phyloP scores from a whole-genome alignment of 2,797 vertebrate species.

The Serranus cabrilla region DNA sequence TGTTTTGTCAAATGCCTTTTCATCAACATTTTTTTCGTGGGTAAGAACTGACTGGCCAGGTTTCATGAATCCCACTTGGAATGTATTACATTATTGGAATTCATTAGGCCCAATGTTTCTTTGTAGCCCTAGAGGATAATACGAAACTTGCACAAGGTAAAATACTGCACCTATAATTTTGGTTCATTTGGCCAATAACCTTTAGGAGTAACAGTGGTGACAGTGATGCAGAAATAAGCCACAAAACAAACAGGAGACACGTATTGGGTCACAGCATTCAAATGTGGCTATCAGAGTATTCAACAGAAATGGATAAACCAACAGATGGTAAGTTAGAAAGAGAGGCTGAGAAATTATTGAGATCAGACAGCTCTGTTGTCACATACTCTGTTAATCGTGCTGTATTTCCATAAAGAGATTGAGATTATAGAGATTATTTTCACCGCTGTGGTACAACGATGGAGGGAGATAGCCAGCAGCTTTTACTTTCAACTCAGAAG shows the following conservation, averaged over 20 bases:
- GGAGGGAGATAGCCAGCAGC: background rate
- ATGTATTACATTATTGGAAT: no score
- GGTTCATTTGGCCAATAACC: no score
- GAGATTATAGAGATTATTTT: constrained; percentile 17
- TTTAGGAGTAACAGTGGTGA: background rate
- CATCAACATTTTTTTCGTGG: no score
- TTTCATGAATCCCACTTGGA: no score
- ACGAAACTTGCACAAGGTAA: no score
- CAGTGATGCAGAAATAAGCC: background rate
- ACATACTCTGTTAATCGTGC: constrained; percentile 27
- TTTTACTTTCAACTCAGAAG: constrained; percentile 20
- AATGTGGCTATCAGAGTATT: background rate
- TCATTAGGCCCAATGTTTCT: no score
- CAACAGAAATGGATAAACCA: background rate
- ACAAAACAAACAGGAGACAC: background rate
- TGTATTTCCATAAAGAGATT: background rate
- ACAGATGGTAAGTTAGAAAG: constrained; percentile 1
- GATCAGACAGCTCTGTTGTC: constrained; percentile 4
- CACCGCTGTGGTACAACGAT: background rate
- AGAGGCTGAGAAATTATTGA: constrained; percentile 2
- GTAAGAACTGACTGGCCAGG: no score
- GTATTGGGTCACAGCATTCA: constrained; percentile 1
- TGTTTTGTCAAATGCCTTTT: no score
- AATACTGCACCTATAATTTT: no score
- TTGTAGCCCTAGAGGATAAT: no score